These are phyloP conservation scores for Dryobates pubescens DNA, from an alignment of 2,797 vertebrate genomes.

Conservation along the genomic window DNA sequence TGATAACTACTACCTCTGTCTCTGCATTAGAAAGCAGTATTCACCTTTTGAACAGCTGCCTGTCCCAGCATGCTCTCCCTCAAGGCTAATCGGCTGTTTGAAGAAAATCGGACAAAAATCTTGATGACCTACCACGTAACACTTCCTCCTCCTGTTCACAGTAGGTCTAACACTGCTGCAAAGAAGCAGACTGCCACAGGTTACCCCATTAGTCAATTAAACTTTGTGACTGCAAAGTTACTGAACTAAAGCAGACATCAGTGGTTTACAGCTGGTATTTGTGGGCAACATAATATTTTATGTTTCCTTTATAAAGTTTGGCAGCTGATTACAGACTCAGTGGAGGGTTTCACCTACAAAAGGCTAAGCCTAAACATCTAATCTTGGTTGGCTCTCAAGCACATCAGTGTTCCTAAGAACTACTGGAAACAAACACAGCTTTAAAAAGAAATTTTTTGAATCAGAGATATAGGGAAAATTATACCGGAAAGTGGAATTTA, in stretches of 20 bases:
- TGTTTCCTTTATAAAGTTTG: conserved; percentile 56
- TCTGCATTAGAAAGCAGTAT: background rate
- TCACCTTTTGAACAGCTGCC: background rate
- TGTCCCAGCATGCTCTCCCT: background rate
- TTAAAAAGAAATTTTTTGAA: background rate
- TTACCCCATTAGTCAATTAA: conserved; percentile 36
- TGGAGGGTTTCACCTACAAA: conserved; percentile 48
- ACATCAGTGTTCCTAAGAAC: background rate
- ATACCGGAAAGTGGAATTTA: background rate
- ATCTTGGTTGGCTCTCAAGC: conserved; percentile 40
- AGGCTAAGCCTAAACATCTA: conserved; percentile 32
- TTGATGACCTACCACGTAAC: background rate
- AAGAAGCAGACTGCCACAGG: conserved; percentile 33
- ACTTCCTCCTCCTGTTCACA: conserved; percentile 32
- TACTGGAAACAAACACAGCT: background rate
- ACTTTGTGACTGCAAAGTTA: conserved; percentile 31
- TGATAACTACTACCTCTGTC: background rate
- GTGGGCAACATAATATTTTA: conserved; percentile 60
- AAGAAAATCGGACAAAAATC: conserved; percentile 6
- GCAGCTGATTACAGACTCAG: conserved; percentile 46
- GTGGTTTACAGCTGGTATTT: conserved; percentile 62
- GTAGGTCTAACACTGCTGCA: background rate
- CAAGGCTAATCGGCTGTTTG: background rate
- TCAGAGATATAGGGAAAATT: background rate
- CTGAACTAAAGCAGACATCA: conserved; percentile 40